These are phyloP conservation scores for Clupea harengus DNA, from an alignment of 2,113 vertebrate genomes.

Conservation along the genomic window DNA sequence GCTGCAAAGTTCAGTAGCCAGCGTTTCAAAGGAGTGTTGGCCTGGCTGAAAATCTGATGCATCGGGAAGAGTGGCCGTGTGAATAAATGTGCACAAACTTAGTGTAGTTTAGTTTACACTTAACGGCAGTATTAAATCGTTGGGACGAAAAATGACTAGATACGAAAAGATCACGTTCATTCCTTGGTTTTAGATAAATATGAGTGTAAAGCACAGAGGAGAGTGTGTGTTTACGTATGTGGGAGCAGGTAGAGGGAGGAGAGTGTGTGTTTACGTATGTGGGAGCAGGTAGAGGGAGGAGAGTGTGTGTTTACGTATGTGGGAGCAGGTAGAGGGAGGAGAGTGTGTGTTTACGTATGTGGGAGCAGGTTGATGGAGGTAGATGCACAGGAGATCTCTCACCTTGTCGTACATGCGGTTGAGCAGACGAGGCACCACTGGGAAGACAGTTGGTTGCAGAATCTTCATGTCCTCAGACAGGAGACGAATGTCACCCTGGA, in stretches of 20 bases:
- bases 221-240: no score
- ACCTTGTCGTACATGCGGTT: conserved; percentile 99
- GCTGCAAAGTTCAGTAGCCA: conserved; percentile 94
- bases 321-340: no score
- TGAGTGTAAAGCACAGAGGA: not conserved
- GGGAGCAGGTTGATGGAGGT: no score
- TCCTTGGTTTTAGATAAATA: not conserved
- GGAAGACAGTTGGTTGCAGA: conserved; percentile 90
- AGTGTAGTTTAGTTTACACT: not conserved
- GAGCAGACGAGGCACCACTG: conserved; percentile 91
- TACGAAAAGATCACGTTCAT: not conserved
- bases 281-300: no score
- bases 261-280: no score
- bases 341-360: no score
- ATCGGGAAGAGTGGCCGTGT: not conserved
- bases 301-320: no score
- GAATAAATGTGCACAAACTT: not conserved
- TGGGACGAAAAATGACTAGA: not conserved
- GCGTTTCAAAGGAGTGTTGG: conserved; percentile 85
- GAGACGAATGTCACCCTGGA: conserved; percentile 95
- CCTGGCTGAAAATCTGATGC: conserved; percentile 89
- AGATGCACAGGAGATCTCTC: conserved; percentile 32
- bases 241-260: no score
- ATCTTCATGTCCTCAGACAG: conserved; percentile 95
- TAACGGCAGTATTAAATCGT: not conserved